Percentiles rank a stretch among this genome's conserved stretches.
These are phyloP conservation scores for Galemys pyrenaicus DNA, from an alignment of 2,113 vertebrate genomes.

Conservation along the genomic window DNA sequence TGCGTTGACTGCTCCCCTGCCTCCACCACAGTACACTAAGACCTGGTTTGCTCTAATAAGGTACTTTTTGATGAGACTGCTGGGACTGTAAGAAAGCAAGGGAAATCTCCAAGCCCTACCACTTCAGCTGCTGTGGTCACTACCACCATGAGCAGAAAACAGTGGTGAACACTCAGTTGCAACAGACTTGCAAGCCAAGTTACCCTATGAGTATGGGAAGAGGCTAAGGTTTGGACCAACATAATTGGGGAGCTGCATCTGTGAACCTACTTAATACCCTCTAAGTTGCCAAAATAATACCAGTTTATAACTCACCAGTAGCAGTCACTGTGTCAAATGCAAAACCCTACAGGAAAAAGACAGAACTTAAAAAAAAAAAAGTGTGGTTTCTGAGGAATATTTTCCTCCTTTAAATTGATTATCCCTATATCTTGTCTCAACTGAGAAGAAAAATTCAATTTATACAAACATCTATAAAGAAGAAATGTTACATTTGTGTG, in stretches of 20 bases:
- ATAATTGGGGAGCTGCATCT: not conserved
- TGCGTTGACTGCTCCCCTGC: not conserved
- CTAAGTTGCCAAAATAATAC: not conserved
- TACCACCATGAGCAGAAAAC: not conserved
- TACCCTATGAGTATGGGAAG: accelerated
- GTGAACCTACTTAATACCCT: not conserved
- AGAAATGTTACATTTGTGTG: not conserved
- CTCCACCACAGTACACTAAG: not conserved
- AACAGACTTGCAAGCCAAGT: not conserved
- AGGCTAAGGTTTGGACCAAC: not conserved
- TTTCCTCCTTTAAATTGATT: constrained; percentile 8
- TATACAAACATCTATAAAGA: not conserved
- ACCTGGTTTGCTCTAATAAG: not conserved
- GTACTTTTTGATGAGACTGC: not conserved
- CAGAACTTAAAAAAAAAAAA: not conserved
- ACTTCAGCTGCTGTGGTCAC: not conserved
- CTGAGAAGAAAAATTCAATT: not conserved
- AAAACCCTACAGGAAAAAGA: not conserved
- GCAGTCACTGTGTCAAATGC: not conserved
- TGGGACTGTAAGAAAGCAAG: not conserved
- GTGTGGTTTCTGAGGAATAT: not conserved
- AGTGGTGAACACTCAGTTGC: not conserved
- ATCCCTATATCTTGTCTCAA: not conserved
- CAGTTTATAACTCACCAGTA: not conserved
- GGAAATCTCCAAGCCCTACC: not conserved